Evolutionary conservation across 35 echinoderm and acorn worm species (phyloP).

Genomic region (Amphiura filiformis): DNA sequence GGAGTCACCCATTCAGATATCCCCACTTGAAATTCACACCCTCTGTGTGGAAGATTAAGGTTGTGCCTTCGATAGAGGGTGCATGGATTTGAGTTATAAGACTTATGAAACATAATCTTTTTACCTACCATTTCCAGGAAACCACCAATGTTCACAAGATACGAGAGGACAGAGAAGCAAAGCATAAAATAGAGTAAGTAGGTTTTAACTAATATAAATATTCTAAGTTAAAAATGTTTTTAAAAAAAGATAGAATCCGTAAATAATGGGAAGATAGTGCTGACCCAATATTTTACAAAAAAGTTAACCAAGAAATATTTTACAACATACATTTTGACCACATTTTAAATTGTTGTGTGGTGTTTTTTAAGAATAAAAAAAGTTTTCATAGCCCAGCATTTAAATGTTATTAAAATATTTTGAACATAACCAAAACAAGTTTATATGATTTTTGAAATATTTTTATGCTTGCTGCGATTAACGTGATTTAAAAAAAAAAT

Average conservation of each 20-base stretch:
- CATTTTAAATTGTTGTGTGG: background rate
- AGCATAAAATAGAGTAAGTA: conserved; percentile 67
- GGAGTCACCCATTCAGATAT: too few species aligned
- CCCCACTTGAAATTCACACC: too few species aligned
- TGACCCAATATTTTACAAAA: background rate
- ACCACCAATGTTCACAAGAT: conserved; percentile 18
- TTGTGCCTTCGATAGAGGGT: too few species aligned
- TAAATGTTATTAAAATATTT: too few species aligned
- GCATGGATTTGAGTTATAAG: too few species aligned
- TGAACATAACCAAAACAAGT: too few species aligned
- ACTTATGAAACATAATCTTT: too few species aligned
- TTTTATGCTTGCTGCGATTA: background rate
- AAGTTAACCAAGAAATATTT: background rate
- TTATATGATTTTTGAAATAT: too few species aligned
- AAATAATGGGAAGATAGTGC: background rate
- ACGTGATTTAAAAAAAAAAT: too few species aligned
- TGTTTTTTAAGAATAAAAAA: background rate
- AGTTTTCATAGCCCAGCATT: too few species aligned
- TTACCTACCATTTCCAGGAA: conserved; percentile 40
- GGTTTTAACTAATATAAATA: background rate
- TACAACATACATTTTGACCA: background rate
- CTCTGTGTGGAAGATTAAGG: too few species aligned
- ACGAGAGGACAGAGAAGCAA: conserved; percentile 54
- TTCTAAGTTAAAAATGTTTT: background rate
- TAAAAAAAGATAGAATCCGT: background rate